Evolutionary conservation across 2,888 invertebrate species (phyloP), one percentile per base, ranked within the genome.

Genomic region (Phalera bucephala): DNA sequence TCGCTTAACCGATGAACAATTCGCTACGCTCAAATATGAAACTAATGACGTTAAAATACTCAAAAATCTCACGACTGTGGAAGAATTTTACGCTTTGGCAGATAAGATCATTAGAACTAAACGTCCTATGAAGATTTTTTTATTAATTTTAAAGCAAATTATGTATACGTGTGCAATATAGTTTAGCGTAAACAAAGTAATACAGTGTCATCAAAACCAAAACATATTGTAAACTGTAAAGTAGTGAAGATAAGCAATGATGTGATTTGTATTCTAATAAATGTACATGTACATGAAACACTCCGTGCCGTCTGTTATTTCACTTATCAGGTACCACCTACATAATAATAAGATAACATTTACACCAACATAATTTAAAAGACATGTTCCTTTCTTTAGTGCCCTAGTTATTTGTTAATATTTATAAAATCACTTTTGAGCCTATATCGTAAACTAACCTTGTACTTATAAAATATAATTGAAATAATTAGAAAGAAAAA

Each of bases 81-180:
- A 93, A 55, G 93, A 94, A 62, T 84, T 94, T 57, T 94, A 94
- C 67, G 75, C 84, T 8, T 76, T 93, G 53, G 94, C 94, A 2
- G 93, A 94, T 67, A 91, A 92, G 70, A 93, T 94, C 28, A 91
- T 93, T 35, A 93, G 89, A 57, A 76, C 72, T 1, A 88, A 88
- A 67, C 84, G 86, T 43, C 44, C 81, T 22, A 80, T 65, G 67
- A 39, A 28, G 13, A 1, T 26, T 14, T 25, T 25, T 40, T 37
- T 36, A 42, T 52, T 51, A 42, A 40, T 51, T 49, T 52, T 39
- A 55, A 62, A 59, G 66, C 37, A 36, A 59, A 52, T 31, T 41
- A 36, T 47, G 26, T 31, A 34, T 36, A 37, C 19, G n/a, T n/a
- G n/a, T n/a, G n/a, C 32, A 46, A 33, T 31, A 40, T 45, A 33